A percentile compares a stretch with the other conserved stretches of the same genome.
phyloP scores from a whole-genome alignment of 1,140 invertebrate genomes.

The Drosophila pseudoananassae region DNA sequence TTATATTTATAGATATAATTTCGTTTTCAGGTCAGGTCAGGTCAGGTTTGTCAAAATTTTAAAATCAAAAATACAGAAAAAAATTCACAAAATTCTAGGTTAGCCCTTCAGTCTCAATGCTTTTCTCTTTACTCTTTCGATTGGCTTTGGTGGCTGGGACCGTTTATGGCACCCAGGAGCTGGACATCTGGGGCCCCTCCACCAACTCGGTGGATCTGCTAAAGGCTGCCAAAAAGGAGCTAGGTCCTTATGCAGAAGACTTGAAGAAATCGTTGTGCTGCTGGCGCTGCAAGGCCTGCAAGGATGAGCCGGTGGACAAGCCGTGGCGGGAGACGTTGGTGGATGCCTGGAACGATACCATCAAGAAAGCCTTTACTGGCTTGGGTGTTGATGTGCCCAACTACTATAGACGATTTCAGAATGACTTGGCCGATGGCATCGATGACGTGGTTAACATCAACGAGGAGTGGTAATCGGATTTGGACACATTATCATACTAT shows the following conservation, averaged over 20 bases:
- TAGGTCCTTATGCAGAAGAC: conserved; percentile 6
- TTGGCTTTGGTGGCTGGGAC: conserved; percentile 31
- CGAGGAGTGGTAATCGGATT: neutral
- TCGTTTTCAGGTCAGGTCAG: no score
- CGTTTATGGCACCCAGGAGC: conserved; percentile 13
- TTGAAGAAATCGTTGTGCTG: conserved; percentile 23
- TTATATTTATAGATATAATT: no score
- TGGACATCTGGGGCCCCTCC: conserved; percentile 30
- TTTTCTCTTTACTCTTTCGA: conserved; percentile 16
- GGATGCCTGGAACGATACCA: conserved; percentile 44
- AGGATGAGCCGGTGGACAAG: neutral
- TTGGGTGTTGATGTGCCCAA: conserved; percentile 5
- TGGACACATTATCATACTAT: neutral
- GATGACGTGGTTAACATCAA: neutral
- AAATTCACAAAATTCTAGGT: conserved; percentile 1
- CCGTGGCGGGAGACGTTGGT: conserved; percentile 34
- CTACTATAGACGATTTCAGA: conserved; percentile 15
- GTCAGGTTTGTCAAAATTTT: conserved; percentile 12
- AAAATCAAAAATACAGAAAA: neutral
- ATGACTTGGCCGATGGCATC: conserved; percentile 17
- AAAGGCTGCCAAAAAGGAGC: conserved; percentile 11
- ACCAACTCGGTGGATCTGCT: conserved; percentile 1
- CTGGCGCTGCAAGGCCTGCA: conserved; percentile 12
- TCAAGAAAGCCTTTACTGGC: conserved; percentile 21
- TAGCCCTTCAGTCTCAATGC: neutral